Evolutionary conservation across 92 coral and sea anemone genomes (phyloP), one percentile per base, ranked within the genome.

Genomic region (Palythoa caribaeorum): DNA sequence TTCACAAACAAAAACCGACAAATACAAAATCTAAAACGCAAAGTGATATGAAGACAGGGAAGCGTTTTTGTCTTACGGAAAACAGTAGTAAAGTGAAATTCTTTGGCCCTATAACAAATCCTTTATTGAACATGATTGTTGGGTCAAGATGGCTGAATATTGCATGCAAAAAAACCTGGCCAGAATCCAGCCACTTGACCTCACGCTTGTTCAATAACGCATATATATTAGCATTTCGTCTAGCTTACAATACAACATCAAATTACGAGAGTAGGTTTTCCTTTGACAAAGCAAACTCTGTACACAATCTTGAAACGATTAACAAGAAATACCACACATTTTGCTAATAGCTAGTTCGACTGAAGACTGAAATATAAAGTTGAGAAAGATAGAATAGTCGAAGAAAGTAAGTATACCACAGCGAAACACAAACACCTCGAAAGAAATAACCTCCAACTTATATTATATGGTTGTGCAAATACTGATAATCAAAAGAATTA

Each of bases 191-290:
- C 28, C 28, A 28, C 28, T 28, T 28, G 28, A 28, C 28, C 28
- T 28, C 28, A 28, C 28, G 28, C 28, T 28, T 28, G 28, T 28
- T 28, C 28, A 28, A 28, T 28, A 28, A 28, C 28, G 28, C 28
- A 28, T 28, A 28, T 48, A 1, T 16, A 76, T 48, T 79, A 55
- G 84, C 73, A 79, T 38, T 78, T 79, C 35, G 50, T 57, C 84
- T 63, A n/a, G 59, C n/a, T n/a, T n/a, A n/a, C n/a, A n/a, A n/a
- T n/a, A n/a, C 65, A 66, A 11, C 15, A 81, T 51, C 72, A 40
- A 40, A 10, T 37, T 21, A 59, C 15, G 16, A 21, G 59, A 37
- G 60, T 2, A 40, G 63, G 3, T 60, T 62, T 79, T 39, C 60
- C 44, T 53, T 12, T 20, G 55, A 66, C 39, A 81, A 48, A 39